These are phyloP conservation scores for Aricia artaxerxes DNA, from an alignment of 2,888 invertebrate genomes.

Conservation along the genomic window DNA sequence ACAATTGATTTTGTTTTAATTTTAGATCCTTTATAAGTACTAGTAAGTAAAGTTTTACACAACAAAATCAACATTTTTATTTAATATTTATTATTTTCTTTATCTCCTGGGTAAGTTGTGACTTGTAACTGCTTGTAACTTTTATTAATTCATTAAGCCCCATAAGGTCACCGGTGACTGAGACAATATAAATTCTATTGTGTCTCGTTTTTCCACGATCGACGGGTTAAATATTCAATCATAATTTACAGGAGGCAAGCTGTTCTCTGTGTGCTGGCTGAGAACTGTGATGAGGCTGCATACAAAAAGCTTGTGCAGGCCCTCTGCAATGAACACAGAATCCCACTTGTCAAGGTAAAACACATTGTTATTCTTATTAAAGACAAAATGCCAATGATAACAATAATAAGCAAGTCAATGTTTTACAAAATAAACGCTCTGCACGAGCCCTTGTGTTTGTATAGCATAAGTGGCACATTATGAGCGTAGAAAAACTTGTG, in stretches of 20 bases:
- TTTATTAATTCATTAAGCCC: neutral
- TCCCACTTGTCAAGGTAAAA: constrained; percentile 91
- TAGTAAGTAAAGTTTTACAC: neutral
- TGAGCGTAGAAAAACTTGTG: constrained; percentile 64
- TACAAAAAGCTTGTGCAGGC: constrained; percentile 99
- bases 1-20: constrained; percentile 48
- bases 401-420: neutral
- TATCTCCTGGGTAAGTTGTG: neutral
- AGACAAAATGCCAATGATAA: neutral
- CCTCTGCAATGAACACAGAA: constrained; percentile 98
- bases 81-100: neutral
- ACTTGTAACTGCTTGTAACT: neutral
- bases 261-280: constrained; percentile 96
- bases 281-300: constrained; percentile 98
- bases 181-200: too few relatives aligned
- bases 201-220: too few relatives aligned
- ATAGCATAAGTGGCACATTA: constrained; percentile 50
- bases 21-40: neutral
- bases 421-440: constrained; percentile 49
- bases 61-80: too few relatives aligned
- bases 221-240: neutral
- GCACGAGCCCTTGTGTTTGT: constrained; percentile 59
- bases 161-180: too few relatives aligned
- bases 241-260: constrained; percentile 91
- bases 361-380: neutral